These are phyloP conservation scores for Sarcophaga subvicina DNA, from an alignment of 2,888 invertebrate genomes.

Conservation along the genomic window DNA sequence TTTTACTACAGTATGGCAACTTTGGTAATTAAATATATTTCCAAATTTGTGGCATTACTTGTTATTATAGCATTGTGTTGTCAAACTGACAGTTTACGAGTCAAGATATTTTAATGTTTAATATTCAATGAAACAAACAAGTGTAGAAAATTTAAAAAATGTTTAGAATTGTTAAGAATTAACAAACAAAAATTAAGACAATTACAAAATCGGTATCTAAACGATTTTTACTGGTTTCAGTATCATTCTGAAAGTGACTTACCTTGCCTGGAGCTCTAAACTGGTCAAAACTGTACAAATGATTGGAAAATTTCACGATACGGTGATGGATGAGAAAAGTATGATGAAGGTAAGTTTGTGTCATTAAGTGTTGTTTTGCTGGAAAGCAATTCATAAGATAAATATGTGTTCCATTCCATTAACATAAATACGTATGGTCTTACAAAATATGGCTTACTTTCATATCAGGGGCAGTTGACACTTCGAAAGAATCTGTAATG, in stretches of 20 bases:
- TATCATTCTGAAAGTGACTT: constrained; percentile 59
- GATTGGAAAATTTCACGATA: constrained; percentile 66
- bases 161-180: background rate
- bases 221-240: constrained; percentile 61
- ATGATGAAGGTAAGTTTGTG: constrained; percentile 64
- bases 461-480: constrained; percentile 10
- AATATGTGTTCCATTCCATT: constrained; percentile 40
- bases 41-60: background rate
- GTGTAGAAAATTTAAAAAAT: background rate
- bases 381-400: constrained; percentile 22
- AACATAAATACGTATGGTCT: constrained; percentile 12
- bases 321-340: constrained; percentile 62
- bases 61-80: background rate
- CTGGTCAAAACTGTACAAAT: constrained; percentile 62
- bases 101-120: constrained; percentile 21
- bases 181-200: background rate
- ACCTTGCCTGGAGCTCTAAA: constrained; percentile 54
- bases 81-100: constrained; percentile 23
- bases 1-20: constrained; percentile 11
- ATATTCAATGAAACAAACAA: constrained; percentile 23
- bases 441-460: constrained; percentile 2
- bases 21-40: background rate
- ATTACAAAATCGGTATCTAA: constrained; percentile 40
- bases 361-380: constrained; percentile 37
- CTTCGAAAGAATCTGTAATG: background rate